phyloP scores from a whole-genome alignment of 2,113 vertebrate species.

The Sigmodon hispidus region DNA sequence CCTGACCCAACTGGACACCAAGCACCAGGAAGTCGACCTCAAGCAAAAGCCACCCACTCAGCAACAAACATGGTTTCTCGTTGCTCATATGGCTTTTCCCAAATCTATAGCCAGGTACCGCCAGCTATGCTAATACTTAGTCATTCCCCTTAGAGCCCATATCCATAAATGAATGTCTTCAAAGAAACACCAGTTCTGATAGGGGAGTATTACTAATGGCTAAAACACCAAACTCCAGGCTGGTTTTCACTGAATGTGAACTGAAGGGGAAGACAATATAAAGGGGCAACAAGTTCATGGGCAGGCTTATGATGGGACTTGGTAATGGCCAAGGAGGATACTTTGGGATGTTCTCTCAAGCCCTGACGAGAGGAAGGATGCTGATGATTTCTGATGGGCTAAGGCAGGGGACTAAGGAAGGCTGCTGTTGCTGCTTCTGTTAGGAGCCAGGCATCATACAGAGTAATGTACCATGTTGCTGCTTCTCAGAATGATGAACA shows the following conservation, averaged over 20 bases:
- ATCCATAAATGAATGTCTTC: neutral
- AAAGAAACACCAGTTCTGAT: neutral
- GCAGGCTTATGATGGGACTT: neutral
- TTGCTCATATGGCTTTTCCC: neutral
- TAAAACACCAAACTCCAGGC: constrained; percentile 12
- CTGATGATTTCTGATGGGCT: neutral
- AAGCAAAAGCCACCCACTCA: neutral
- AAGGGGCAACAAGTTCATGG: neutral
- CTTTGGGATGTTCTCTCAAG: neutral
- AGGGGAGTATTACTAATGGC: neutral
- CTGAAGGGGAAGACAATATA: neutral
- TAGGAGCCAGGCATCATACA: neutral
- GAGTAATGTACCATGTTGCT: neutral
- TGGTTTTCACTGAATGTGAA: neutral
- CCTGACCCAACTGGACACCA: constrained; percentile 5
- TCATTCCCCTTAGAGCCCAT: neutral
- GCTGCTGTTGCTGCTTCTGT: neutral
- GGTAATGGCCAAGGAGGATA: neutral
- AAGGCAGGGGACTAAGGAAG: neutral
- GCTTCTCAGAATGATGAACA: neutral
- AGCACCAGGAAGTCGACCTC: neutral
- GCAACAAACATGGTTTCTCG: neutral
- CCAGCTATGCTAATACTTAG: neutral
- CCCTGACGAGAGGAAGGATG: neutral
- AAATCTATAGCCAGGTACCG: neutral